A percentile compares a stretch with the other conserved stretches of the same genome.
Conservation (phyloP, 2,113 vertebrate genomes). For the Cygnus buccinator region DNA sequence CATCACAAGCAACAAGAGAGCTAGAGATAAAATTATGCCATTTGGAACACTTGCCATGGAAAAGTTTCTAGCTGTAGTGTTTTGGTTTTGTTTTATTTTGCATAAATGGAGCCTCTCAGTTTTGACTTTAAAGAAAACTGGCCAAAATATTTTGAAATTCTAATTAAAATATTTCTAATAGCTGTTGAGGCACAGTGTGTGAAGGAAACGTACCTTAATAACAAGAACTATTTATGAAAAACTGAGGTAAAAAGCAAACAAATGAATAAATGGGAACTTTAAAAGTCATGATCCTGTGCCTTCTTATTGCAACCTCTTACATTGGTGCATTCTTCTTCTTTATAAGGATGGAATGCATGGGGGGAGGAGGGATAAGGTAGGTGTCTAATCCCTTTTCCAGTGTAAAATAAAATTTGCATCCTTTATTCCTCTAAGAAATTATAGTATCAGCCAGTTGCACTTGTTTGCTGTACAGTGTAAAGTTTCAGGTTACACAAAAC, state of each 20-base stretch:
- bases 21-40: background rate
- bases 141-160: background rate
- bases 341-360: no score
- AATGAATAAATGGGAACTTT: background rate
- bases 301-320: background rate
- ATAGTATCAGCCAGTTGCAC: background rate
- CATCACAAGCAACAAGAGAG: background rate
- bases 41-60: background rate
- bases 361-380: background rate
- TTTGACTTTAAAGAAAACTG: background rate
- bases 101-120: background rate
- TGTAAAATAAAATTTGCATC: background rate
- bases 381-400: background rate
- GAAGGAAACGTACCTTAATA: background rate
- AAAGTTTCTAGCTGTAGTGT: background rate
- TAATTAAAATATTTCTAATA: background rate
- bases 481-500: background rate
- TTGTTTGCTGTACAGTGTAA: background rate
- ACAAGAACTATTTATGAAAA: background rate
- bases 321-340: background rate
- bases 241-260: background rate
- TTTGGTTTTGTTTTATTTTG: background rate
- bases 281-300: background rate
- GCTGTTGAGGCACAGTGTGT: background rate
- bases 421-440: background rate